Evolutionary conservation across 1,140 invertebrate genomes (phyloP).

Genomic region (Halesus radiatus): DNA sequence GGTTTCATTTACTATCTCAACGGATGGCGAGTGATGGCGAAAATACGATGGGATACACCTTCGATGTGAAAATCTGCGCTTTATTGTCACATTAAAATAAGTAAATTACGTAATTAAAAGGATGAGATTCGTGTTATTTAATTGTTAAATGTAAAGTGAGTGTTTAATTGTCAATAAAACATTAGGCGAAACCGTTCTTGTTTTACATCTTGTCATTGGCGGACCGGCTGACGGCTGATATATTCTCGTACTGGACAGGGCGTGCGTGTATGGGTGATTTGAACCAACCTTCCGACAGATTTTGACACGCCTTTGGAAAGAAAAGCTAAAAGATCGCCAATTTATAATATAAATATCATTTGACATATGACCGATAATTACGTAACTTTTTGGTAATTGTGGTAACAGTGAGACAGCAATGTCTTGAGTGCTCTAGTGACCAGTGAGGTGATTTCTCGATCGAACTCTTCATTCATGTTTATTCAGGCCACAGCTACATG

Average conservation of each 20-base stretch:
- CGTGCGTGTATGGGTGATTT: slow-evolving; percentile 49
- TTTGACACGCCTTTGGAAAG: slow-evolving; percentile 48
- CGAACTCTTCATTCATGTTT: slow-evolving; percentile 42
- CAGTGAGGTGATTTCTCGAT: slow-evolving; percentile 30
- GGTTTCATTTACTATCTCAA: slow-evolving; percentile 50
- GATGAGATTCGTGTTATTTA: slow-evolving; percentile 42
- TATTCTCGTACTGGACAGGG: slow-evolving; percentile 41
- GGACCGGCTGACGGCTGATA: slow-evolving; percentile 42
- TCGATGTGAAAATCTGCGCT: slow-evolving; percentile 47
- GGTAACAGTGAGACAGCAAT: slow-evolving; percentile 46
- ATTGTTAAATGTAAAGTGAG: slow-evolving; percentile 43
- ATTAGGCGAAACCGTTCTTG: slow-evolving; percentile 44
- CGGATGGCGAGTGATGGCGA: slow-evolving; percentile 52
- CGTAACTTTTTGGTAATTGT: slow-evolving; percentile 51
- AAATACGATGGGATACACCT: slow-evolving; percentile 52
- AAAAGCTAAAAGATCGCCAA: slow-evolving; percentile 44
- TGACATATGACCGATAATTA: slow-evolving; percentile 52
- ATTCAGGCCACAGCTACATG: slow-evolving; percentile 46
- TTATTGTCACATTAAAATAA: slow-evolving; percentile 38
- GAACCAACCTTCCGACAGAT: slow-evolving; percentile 39
- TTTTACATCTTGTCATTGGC: slow-evolving; percentile 49
- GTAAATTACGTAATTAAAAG: slow-evolving; percentile 24
- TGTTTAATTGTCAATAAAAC: slow-evolving; percentile 46
- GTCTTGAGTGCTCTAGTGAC: slow-evolving; percentile 43
- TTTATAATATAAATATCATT: slow-evolving; percentile 46